Evolutionary conservation across 2,888 invertebrate genomes (phyloP), one percentile per base, ranked within the genome.

Genomic region (Tetanocera ferruginea): DNA sequence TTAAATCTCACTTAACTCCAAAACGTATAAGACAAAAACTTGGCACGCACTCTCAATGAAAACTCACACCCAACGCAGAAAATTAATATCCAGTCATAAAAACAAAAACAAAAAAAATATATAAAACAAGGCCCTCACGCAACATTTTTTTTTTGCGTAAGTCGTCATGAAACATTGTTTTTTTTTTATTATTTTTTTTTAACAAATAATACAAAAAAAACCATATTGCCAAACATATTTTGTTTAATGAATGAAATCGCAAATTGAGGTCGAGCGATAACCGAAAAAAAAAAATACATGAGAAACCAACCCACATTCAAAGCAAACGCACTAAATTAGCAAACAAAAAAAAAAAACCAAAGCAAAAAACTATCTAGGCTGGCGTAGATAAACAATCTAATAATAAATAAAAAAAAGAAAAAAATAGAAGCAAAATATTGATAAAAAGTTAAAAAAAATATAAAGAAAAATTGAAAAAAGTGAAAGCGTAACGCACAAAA

Each of bases 211-310:
- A n/a, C n/a, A 55, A n/a, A 55, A 9, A 52, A 17, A 52, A 5
- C 5, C 1, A 52, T 1, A 52, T 19, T 8, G 19, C n/a, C 23
- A 60, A 60, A 60, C 23, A 25, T 43, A 11, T 60, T 28, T 25
- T 25, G 60, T 60, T 60, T 60, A 28, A 60, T 60, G 60, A 60
- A 60, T 57, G 57, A 25, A 60, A 25, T 17, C 34, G n/a, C 34
- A 34, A 64, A 64, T 31, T 64, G 28, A 34, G 64, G 64, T 64
- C 64, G 34, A 64, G n/a, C 17, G 64, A 64, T 64, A 64, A 67
- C 76, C 72, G 9, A 4, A 79, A 76, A 73, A 74, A 76, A 73
- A 74, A 69, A 75, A 25, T 31, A 25, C 28, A 51, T 8, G 19
- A 37, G 37, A 8, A 64, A 75, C 14, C 5, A 64, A 64, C 51